These are phyloP conservation scores for Bos indicus DNA, from an alignment of 2,113 vertebrate species.

Conservation along the genomic window DNA sequence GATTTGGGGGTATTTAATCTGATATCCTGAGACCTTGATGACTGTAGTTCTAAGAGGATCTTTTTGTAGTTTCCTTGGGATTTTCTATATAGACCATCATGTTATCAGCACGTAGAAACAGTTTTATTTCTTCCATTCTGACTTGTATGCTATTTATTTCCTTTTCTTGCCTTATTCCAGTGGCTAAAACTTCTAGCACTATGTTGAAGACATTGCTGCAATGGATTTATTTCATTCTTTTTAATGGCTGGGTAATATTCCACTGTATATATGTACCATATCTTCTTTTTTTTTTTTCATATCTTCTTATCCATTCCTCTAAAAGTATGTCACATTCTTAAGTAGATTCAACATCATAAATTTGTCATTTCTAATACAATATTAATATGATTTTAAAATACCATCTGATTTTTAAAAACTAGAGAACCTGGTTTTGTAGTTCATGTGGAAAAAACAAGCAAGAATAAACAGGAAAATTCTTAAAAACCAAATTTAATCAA, in stretches of 20 bases:
- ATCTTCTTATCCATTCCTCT: too few relatives aligned
- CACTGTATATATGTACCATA: too few relatives aligned
- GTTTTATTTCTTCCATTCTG: not conserved
- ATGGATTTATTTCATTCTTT: too few relatives aligned
- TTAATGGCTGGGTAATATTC: too few relatives aligned
- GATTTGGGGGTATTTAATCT: not conserved
- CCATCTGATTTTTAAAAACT: not conserved
- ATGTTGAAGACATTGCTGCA: not conserved
- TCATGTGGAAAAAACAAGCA: not conserved
- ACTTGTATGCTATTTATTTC: not conserved
- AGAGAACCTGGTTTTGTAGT: not conserved
- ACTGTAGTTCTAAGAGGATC: not conserved
- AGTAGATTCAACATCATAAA: not conserved
- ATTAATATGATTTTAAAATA: not conserved
- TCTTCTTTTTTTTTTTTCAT: too few relatives aligned
- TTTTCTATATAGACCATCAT: not conserved
- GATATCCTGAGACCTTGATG: not conserved
- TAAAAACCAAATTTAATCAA: not conserved
- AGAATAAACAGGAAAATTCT: not conserved
- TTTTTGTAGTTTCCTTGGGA: not conserved
- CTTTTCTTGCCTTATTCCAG: not conserved
- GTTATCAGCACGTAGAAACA: not conserved
- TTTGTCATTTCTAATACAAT: not conserved
- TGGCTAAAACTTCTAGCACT: not conserved
- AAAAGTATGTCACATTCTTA: not conserved